Conservation (phyloP, 2,888 invertebrate species). For the Nomada ruficornis region DNA sequence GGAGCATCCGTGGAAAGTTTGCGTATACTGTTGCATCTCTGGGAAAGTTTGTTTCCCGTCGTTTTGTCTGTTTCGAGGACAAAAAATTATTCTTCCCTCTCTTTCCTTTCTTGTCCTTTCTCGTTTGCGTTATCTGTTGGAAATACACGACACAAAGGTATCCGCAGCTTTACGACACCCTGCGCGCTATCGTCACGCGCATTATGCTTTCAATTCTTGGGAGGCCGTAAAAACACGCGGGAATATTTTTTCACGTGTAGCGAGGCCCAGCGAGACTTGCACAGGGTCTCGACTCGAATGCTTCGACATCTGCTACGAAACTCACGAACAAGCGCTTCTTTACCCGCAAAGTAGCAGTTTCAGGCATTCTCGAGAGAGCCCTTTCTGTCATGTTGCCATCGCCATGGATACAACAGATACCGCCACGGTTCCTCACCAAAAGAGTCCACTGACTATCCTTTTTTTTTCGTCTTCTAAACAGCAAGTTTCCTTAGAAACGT, state of each 20-base stretch:
- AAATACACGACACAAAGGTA: background rate
- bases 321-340: constrained; percentile 35
- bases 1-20: constrained; percentile 18
- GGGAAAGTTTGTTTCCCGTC: background rate
- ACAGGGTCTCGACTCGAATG: background rate
- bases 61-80: background rate
- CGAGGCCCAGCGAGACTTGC: constrained; percentile 3
- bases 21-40: background rate
- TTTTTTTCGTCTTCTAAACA: too few species aligned
- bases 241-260: constrained; percentile 31
- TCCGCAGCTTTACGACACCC: constrained; percentile 9
- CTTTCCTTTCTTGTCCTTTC: too few species aligned
- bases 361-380: constrained; percentile 29
- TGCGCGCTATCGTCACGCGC: background rate
- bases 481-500: too few species aligned
- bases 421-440: too few species aligned
- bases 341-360: constrained; percentile 41
- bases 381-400: constrained; percentile 28
- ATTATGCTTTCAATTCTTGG: constrained; percentile 38
- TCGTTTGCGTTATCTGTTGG: background rate
- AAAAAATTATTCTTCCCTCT: too few species aligned
- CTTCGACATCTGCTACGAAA: constrained; percentile 27
- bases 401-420: background rate
- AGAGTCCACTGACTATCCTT: too few species aligned
- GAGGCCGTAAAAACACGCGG: constrained; percentile 30